Evolutionary conservation across 2,113 vertebrate genomes (phyloP).

Genomic region (Hyperopisus bebe): DNA sequence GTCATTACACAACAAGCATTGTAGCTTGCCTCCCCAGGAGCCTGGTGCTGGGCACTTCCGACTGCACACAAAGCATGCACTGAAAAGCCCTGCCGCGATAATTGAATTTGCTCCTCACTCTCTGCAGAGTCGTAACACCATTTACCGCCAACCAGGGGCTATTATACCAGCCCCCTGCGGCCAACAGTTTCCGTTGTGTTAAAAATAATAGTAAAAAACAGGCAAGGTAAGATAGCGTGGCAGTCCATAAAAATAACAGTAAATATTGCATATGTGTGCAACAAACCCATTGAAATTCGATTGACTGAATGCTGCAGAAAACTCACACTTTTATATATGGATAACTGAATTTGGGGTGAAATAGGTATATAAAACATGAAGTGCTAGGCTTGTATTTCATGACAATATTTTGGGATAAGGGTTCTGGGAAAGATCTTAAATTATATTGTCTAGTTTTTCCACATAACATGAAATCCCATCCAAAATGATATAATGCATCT

Average conservation of each 20-base stretch:
- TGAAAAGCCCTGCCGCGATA: constrained; percentile 34
- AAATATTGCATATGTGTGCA: not conserved
- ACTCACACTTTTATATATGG: not conserved
- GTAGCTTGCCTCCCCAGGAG: constrained; percentile 31
- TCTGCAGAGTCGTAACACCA: constrained; percentile 32
- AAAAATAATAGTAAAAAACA: constrained; percentile 4
- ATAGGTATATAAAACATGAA: not conserved
- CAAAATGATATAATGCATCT: not conserved
- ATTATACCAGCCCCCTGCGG: constrained; percentile 33
- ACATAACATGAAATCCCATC: not conserved
- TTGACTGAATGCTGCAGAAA: not conserved
- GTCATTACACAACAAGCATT: constrained; percentile 33
- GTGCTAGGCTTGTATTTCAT: not conserved
- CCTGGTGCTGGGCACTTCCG: constrained; percentile 31
- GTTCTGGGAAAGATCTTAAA: not conserved
- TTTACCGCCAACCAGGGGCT: constrained; percentile 37
- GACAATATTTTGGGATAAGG: not conserved
- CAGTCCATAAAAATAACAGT: not conserved
- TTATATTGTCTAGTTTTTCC: not conserved
- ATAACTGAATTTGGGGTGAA: not conserved
- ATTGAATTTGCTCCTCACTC: constrained; percentile 37
- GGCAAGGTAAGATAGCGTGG: constrained; percentile 9
- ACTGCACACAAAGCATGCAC: constrained; percentile 32
- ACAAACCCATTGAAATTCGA: not conserved
- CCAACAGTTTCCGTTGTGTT: constrained; percentile 28